A percentile compares a stretch with the other conserved stretches of the same genome.
These are phyloP conservation scores for Vireo griseus DNA, from an alignment of 2,797 vertebrate species.

Conservation along the genomic window DNA sequence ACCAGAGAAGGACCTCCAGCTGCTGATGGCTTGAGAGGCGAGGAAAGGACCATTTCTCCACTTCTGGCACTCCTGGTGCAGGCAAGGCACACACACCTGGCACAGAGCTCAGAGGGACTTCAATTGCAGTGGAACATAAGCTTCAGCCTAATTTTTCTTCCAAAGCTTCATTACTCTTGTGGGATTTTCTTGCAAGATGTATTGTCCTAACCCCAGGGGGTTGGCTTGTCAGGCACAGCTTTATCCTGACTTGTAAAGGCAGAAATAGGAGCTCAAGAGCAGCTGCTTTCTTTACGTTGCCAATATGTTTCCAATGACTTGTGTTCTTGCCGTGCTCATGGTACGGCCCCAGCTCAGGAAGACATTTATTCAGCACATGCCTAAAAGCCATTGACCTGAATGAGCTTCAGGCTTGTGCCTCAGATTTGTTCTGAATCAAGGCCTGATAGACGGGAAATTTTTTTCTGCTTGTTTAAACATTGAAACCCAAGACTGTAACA, in stretches of 20 bases:
- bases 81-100: neutral
- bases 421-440: neutral
- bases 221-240: neutral
- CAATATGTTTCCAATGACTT: neutral
- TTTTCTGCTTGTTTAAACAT: neutral
- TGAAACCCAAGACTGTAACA: conserved; percentile 24
- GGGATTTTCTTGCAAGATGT: neutral
- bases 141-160: neutral
- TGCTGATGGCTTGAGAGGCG: neutral
- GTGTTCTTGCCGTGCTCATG: accelerated
- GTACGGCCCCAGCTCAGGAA: neutral
- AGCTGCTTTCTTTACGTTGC: neutral
- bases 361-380: neutral
- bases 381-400: neutral
- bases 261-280: neutral
- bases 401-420: neutral
- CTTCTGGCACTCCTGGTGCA: neutral
- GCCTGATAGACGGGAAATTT: neutral
- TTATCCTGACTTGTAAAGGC: neutral
- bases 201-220: neutral
- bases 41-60: neutral
- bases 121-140: neutral
- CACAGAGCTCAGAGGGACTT: neutral
- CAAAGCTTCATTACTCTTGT: neutral
- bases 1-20: neutral